Conservation (phyloP, 2,113 vertebrate species). For the Bubo bubo region DNA sequence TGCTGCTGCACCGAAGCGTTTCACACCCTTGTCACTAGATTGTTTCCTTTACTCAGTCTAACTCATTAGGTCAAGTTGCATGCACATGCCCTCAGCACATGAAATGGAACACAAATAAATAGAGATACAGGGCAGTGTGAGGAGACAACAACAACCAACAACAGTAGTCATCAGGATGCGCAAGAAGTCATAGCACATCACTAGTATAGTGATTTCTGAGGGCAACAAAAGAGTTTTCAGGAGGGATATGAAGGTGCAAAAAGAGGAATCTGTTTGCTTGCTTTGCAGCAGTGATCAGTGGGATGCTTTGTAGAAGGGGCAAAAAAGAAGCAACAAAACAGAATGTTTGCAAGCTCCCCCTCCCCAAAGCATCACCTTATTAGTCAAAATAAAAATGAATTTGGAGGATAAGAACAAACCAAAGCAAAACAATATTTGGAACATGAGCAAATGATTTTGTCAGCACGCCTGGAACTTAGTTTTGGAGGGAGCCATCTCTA, state of each 20-base stretch:
- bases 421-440: not conserved
- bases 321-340: not conserved
- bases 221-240: not conserved
- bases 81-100: not conserved
- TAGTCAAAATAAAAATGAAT: slow-evolving; percentile 1
- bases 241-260: not conserved
- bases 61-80: not conserved
- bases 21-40: not conserved
- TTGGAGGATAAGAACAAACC: not conserved
- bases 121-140: not conserved
- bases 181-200: not conserved
- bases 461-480: not conserved
- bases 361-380: not conserved
- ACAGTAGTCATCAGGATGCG: not conserved
- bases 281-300: not conserved
- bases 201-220: not conserved
- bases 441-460: slow-evolving; percentile 25
- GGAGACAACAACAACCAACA: not conserved
- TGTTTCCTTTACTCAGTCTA: not conserved
- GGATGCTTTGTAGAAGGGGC: not conserved
- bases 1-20: not conserved
- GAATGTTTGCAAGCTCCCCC: not conserved
- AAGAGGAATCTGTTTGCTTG: not conserved
- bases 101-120: not conserved
- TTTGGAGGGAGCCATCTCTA: not conserved